phyloP scores from a whole-genome alignment of 1,140 invertebrate species.

The Pachyrhynchus sulphureomaculatus region DNA sequence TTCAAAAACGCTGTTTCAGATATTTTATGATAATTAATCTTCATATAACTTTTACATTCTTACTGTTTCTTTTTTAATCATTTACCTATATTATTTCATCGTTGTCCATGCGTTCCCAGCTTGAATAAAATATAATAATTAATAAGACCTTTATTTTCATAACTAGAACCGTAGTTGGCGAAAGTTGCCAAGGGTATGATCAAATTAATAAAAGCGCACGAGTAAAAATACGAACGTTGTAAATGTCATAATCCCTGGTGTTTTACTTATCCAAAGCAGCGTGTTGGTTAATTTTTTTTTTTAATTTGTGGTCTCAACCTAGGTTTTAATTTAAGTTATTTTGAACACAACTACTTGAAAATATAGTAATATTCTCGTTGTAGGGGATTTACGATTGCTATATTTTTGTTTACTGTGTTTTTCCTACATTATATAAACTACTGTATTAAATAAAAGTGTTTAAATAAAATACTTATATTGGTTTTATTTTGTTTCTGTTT shows the following conservation, averaged over 20 bases:
- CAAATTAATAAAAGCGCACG: too few species aligned
- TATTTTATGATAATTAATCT: too few species aligned
- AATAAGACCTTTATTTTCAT: too few species aligned
- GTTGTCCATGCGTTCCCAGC: too few species aligned
- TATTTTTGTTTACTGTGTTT: slow-evolving; percentile 34
- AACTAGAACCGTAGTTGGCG: too few species aligned
- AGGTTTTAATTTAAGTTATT: slow-evolving; percentile 39
- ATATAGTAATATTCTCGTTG: slow-evolving; percentile 30
- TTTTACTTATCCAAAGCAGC: not conserved
- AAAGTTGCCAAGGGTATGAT: too few species aligned
- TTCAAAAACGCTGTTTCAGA: too few species aligned
- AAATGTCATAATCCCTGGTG: not conserved
- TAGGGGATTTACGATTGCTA: slow-evolving; percentile 24
- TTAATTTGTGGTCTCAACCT: slow-evolving; percentile 32
- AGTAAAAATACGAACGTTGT: too few species aligned
- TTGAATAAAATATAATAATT: too few species aligned
- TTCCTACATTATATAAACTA: slow-evolving; percentile 36
- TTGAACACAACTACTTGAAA: slow-evolving; percentile 24
- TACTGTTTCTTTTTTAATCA: too few species aligned
- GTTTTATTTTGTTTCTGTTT: slow-evolving; percentile 19
- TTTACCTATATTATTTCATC: too few species aligned
- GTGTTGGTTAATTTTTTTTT: slow-evolving; percentile 20
- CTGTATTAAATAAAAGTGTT: slow-evolving; percentile 40
- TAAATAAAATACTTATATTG: slow-evolving; percentile 40
- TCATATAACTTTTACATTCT: too few species aligned